Evolutionary conservation across 2,888 invertebrate genomes (phyloP).

Genomic region (Tinea pellionella): DNA sequence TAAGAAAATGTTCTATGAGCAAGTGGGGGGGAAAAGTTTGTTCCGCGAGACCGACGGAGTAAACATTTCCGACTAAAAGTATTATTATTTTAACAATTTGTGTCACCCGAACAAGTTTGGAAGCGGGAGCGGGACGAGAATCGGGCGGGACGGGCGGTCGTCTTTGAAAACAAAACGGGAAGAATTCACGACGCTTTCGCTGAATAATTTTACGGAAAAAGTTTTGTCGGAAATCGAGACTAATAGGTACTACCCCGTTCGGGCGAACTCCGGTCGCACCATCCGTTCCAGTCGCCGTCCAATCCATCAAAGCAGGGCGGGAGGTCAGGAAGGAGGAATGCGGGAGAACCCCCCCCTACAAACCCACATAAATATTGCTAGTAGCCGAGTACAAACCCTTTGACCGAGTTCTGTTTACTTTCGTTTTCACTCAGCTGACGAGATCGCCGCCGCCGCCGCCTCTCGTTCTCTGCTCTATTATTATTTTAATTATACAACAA

Average conservation of each 20-base stretch:
- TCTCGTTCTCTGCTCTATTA: conserved; percentile 42
- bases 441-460: conserved; percentile 41
- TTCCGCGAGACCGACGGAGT: conserved; percentile 14
- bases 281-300: conserved; percentile 65
- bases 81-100: conserved; percentile 30
- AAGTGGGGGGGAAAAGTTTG: conserved; percentile 2
- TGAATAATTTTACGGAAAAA: conserved; percentile 58
- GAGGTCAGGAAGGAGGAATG: conserved; percentile 38
- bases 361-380: conserved; percentile 70
- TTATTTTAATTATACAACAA: conserved; percentile 65
- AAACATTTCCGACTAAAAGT: conserved; percentile 23
- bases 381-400: conserved; percentile 70
- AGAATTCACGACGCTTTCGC: conserved; percentile 57
- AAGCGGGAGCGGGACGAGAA: conserved; percentile 15
- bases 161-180: conserved; percentile 50
- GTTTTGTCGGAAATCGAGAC: conserved; percentile 56
- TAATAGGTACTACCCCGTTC: conserved; percentile 52
- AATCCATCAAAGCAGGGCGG: conserved; percentile 62
- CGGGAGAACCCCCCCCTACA: conserved; percentile 46
- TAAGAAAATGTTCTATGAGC: conserved; percentile 1
- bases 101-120: conserved; percentile 25
- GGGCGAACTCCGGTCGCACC: conserved; percentile 56
- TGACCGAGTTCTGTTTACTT: conserved; percentile 72
- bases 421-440: conserved; percentile 71
- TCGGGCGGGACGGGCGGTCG: conserved; percentile 27